Base-by-base conservation (phyloP, 2,888 invertebrate species). In the Frankliniella intonsa region DNA sequence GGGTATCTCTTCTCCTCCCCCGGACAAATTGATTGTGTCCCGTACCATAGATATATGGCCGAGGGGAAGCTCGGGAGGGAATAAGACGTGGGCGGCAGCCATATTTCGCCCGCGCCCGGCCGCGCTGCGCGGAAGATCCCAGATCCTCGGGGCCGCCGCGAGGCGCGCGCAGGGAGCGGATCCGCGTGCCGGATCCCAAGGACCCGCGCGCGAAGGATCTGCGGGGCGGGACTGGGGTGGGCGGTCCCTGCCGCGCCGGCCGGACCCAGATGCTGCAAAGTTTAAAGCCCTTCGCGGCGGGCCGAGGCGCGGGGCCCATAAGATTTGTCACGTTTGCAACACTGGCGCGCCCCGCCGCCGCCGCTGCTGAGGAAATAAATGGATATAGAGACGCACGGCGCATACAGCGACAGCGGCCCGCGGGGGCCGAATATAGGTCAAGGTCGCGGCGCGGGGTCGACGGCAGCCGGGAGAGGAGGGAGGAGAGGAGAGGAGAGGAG, bases 321-420 rank as follows among this genome's bases (percentile, higher is more conserved):
- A 76, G 69, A 76, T 76, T 76, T 76, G 69, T 76, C 69, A 76
- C 69, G 69, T 76, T 76, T 10, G 25, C 69, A 76, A 76, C 69
- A 76, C 22, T 10, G 11, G 22, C 25, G 69, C 69, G 25, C 11
- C 38, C 2, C 38, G 38, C 38, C 3, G 38, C 38, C 38, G 38
- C 38, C 38, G 38, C 22, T 22, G 22, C 22, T 25, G 25, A 12
- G 69, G 69, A 76, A 76, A 76, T 76, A 62, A 62, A 76, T 76
- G 69, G 69, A 25, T 76, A 76, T 76, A 25, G 69, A 76, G 69
- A 76, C 69, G 69, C 69, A 25, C 11, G 69, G 25, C 25, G 69
- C n/a, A 25, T 11, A 76, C 3, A 9, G 69, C 25, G 69, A 12
- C 69, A 17, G 62, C 62, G 14, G 62, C 17, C 69, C n/a, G 69